phyloP scores from a whole-genome alignment of 92 coral and sea anemone genomes.

The Palythoa grandis region DNA sequence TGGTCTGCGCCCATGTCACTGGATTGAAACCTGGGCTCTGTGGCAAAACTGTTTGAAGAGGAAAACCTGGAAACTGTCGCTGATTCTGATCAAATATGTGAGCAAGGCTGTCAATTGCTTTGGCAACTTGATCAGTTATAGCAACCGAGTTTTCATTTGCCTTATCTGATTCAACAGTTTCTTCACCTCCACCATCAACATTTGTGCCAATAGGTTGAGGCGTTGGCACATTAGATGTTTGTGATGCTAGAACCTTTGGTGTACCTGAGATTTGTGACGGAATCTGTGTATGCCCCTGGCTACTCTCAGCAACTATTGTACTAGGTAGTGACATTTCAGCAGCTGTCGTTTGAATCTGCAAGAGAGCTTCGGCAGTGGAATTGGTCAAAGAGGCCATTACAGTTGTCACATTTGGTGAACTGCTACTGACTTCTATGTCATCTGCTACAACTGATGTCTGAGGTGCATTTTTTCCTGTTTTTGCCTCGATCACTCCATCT shows the following conservation, averaged over 20 bases:
- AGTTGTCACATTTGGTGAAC: neutral
- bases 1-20: conserved; percentile 38
- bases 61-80: conserved; percentile 37
- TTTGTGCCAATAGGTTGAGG: neutral
- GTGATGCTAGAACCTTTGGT: neutral
- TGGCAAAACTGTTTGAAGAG: conserved; percentile 30
- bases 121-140: conserved; percentile 21
- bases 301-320: neutral
- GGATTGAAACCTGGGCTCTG: conserved; percentile 29
- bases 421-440: neutral
- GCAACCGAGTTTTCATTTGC: conserved; percentile 5
- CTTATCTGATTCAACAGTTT: neutral
- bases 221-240: neutral
- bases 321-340: neutral
- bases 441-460: neutral
- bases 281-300: conserved; percentile 25
- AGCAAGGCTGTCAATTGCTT: conserved; percentile 36
- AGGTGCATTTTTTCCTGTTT: conserved; percentile 1
- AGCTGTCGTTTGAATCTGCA: neutral
- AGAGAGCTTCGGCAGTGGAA: neutral
- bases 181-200: neutral
- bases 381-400: neutral
- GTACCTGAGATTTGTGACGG: neutral
- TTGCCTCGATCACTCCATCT: conserved; percentile 2
- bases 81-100: conserved; percentile 40